phyloP scores from a whole-genome alignment of 2,113 vertebrate genomes.

The Athene noctua region DNA sequence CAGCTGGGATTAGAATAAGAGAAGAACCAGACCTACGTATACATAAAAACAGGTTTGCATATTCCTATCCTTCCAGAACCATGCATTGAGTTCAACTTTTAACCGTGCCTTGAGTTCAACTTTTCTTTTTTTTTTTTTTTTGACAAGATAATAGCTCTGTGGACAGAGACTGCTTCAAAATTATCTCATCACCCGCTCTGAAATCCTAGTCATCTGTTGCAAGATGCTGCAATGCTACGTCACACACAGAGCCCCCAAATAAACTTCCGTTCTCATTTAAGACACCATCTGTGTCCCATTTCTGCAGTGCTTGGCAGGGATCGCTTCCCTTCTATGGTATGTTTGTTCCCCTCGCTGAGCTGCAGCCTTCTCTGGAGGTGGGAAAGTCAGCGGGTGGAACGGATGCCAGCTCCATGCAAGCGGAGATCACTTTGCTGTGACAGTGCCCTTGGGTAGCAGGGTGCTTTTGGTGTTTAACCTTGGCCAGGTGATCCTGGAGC shows the following conservation, averaged over 20 bases:
- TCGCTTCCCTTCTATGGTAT: constrained; percentile 52
- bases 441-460: neutral
- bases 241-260: constrained; percentile 7
- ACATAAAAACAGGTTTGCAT: neutral
- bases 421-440: accelerated
- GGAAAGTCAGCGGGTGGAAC: neutral
- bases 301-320: neutral
- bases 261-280: constrained; percentile 52
- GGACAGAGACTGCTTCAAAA: neutral
- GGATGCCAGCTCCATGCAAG: neutral
- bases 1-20: neutral
- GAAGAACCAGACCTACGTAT: neutral
- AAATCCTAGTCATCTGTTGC: neutral
- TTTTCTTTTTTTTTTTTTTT: accelerated
- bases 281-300: constrained; percentile 66
- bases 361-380: neutral
- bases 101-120: neutral
- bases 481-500: neutral
- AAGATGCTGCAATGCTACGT: neutral
- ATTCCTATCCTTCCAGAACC: neutral
- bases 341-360: neutral
- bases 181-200: neutral
- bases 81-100: neutral
- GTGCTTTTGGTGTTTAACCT: neutral
- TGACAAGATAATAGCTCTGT: neutral